Percentiles rank a stretch among this genome's conserved stretches.
Evolutionary conservation across 2,113 vertebrate species (phyloP).

Genomic region (Cololabis saira): DNA sequence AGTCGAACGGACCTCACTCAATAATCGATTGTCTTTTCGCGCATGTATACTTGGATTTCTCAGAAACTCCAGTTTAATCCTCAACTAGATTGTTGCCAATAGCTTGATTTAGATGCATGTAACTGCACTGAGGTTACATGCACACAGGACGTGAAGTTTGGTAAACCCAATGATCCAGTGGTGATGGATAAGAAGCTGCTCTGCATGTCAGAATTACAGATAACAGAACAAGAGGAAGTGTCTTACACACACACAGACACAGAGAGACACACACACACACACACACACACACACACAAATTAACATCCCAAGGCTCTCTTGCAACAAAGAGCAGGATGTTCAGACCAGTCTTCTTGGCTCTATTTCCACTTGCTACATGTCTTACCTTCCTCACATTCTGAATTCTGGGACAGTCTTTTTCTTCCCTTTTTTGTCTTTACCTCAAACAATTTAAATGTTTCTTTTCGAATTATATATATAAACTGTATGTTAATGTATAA

Average conservation of each 20-base stretch:
- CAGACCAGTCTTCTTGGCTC: slow-evolving; percentile 26
- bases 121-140: too few species aligned
- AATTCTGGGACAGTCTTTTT: slow-evolving; percentile 3
- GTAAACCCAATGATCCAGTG: slow-evolving; percentile 38
- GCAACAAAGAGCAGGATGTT: slow-evolving; percentile 61
- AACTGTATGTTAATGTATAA: too few species aligned
- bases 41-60: too few species aligned
- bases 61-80: too few species aligned
- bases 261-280: slow-evolving; percentile 26
- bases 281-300: slow-evolving; percentile 3
- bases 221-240: slow-evolving; percentile 65
- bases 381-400: slow-evolving; percentile 34
- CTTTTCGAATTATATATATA: too few species aligned
- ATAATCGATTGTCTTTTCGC: too few species aligned
- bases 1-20: too few species aligned
- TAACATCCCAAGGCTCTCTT: slow-evolving; percentile 18
- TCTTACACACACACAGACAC: too few species aligned
- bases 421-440: not conserved
- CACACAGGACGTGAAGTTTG: slow-evolving; percentile 3
- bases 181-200: slow-evolving; percentile 57
- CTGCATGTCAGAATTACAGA: slow-evolving; percentile 49
- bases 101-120: too few species aligned
- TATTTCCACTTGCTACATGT: slow-evolving; percentile 23
- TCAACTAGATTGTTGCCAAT: too few species aligned
- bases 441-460: too few species aligned